Evolutionary conservation across 1,140 invertebrate species (phyloP).

Genomic region (Drepana arcuata): DNA sequence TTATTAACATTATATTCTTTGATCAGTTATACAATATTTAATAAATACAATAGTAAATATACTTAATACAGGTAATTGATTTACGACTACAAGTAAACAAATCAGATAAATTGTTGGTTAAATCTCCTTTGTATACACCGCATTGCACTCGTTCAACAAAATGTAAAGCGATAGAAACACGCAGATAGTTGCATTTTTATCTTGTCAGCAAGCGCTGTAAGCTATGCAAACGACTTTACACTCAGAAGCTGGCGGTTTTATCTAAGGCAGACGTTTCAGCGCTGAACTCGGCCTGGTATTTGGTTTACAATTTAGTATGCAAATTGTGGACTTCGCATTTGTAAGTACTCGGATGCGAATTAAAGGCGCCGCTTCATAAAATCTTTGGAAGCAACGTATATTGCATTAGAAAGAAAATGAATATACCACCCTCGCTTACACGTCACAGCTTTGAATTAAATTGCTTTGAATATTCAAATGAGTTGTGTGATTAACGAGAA

Average conservation of each 20-base stretch:
- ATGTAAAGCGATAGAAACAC: too few species aligned
- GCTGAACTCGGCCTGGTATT: conserved; percentile 25
- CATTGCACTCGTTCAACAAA: too few species aligned
- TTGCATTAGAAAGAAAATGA: conserved; percentile 36
- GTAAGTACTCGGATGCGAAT: conserved; percentile 37
- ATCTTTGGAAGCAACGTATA: conserved; percentile 30
- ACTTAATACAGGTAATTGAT: too few species aligned
- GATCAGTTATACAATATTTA: too few species aligned
- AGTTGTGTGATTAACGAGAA: conserved; percentile 32
- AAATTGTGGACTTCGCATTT: conserved; percentile 40
- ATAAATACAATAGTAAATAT: too few species aligned
- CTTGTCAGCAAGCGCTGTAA: conserved; percentile 8
- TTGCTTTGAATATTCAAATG: conserved; percentile 40
- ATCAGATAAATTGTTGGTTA: too few species aligned
- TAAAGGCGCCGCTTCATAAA: conserved; percentile 39
- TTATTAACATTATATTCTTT: too few species aligned
- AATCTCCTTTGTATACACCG: too few species aligned
- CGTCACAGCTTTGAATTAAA: conserved; percentile 21
- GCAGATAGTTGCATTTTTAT: conserved; percentile 29
- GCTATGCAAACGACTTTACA: conserved; percentile 28
- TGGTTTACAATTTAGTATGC: conserved; percentile 47
- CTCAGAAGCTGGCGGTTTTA: conserved; percentile 20
- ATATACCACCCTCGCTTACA: conserved; percentile 13
- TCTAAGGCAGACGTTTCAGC: conserved; percentile 28
- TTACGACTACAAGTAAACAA: too few species aligned